Percentiles rank a stretch among this genome's conserved stretches.
Conservation (phyloP, 92 coral and sea anemone species). For the Paragorgia papillata region DNA sequence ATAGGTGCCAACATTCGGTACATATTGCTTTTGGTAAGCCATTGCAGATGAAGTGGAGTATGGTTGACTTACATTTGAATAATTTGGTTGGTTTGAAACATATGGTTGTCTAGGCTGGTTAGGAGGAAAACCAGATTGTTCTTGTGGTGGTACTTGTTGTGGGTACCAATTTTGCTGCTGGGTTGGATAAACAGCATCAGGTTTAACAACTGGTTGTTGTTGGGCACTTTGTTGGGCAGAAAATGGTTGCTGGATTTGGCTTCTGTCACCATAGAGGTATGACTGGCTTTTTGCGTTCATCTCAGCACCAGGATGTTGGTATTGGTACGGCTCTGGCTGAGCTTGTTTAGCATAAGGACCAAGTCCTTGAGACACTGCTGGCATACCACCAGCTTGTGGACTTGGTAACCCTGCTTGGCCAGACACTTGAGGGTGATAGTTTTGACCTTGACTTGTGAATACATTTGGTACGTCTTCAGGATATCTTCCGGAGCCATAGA, state of each 20-base stretch:
- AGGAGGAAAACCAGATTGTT: conserved; percentile 31
- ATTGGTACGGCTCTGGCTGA: conserved; percentile 26
- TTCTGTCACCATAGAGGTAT: conserved; percentile 1
- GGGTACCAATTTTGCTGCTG: conserved; percentile 42
- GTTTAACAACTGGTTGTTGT: neutral
- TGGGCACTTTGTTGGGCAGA: conserved; percentile 19
- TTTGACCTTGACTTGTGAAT: conserved; percentile 16
- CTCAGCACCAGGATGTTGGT: conserved; percentile 8
- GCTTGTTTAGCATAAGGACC: neutral
- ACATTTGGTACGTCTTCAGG: neutral
- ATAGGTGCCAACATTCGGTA: conserved; percentile 13
- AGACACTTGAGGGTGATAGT: neutral
- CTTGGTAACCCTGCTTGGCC: conserved; percentile 1
- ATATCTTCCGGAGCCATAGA: neutral
- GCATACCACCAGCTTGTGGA: neutral
- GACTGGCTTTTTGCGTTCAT: conserved; percentile 3
- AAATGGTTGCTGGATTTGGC: neutral
- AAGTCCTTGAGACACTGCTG: conserved; percentile 4
- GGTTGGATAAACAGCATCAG: neutral
- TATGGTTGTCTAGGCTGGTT: conserved; percentile 43
- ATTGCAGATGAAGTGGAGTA: conserved; percentile 26
- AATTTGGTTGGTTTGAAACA: conserved; percentile 29
- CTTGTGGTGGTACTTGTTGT: conserved; percentile 28
- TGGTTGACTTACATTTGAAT: neutral
- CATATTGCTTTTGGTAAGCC: conserved; percentile 5